These are phyloP conservation scores for Halcyon malimbica DNA, from an alignment of 2,113 vertebrate genomes.

Conservation along the genomic window DNA sequence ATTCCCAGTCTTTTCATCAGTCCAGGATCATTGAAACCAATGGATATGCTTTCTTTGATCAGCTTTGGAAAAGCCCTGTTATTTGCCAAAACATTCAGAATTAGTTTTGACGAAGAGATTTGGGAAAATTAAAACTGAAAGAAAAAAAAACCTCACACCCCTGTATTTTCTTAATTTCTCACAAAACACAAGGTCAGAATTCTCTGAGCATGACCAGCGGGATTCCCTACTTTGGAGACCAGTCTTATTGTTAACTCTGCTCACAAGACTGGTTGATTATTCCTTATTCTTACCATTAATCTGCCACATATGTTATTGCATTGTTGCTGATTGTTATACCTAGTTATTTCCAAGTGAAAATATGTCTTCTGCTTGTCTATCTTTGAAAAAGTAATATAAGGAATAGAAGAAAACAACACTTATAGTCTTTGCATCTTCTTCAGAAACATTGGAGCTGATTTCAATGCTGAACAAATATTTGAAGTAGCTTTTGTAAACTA, in stretches of 20 bases:
- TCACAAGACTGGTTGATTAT: not conserved
- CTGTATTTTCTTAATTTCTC: not conserved
- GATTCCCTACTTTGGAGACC: not conserved
- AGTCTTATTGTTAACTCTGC: not conserved
- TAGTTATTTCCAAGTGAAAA: not conserved
- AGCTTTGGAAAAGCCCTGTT: not conserved
- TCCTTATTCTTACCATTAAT: not conserved
- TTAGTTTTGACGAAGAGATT: not conserved
- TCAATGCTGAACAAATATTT: not conserved
- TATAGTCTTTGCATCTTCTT: not conserved
- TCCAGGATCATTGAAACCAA: not conserved
- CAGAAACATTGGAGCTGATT: not conserved
- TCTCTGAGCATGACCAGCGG: not conserved
- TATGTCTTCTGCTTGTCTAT: not conserved
- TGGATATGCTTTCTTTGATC: not conserved
- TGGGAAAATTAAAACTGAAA: not conserved
- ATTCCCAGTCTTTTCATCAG: not conserved
- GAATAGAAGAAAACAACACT: not conserved
- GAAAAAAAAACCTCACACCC: rapidly evolving
- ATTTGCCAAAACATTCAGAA: not conserved
- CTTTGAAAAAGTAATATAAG: not conserved
- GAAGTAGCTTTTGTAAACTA: not conserved
- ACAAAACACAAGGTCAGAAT: not conserved
- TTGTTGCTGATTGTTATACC: not conserved
- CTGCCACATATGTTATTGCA: rapidly evolving